Percentiles rank a stretch among this genome's conserved stretches.
phyloP scores from a whole-genome alignment of 2,113 vertebrate genomes.

The Ictalurus furcatus region DNA sequence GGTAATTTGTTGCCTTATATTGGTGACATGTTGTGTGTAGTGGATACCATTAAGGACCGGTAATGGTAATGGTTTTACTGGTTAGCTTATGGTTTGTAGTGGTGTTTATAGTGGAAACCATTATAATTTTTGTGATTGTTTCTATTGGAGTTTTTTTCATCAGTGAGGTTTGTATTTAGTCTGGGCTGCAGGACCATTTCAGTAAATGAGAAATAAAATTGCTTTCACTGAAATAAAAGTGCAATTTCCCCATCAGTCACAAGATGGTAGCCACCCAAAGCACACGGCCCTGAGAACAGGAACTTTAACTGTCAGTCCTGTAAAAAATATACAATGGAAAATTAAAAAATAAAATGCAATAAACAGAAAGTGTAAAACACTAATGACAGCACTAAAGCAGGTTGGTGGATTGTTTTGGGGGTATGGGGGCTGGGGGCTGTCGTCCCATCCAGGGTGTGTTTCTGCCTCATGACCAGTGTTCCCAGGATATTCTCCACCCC shows the following conservation, averaged over 20 bases:
- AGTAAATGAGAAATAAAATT: neutral
- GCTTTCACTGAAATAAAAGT: neutral
- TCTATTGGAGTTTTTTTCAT: neutral
- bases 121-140: too few species aligned
- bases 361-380: too few species aligned
- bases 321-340: neutral
- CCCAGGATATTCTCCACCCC: neutral
- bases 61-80: too few species aligned
- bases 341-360: neutral
- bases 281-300: neutral
- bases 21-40: too few species aligned
- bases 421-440: too few species aligned
- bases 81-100: too few species aligned
- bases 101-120: too few species aligned
- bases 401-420: too few species aligned
- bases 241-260: constrained; percentile 1
- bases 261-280: neutral
- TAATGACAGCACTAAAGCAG: neutral
- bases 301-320: neutral
- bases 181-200: neutral
- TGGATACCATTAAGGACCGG: too few species aligned
- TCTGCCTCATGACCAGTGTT: too few species aligned
- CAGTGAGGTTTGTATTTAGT: neutral
- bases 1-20: too few species aligned
- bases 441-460: too few species aligned